Base-by-base conservation (phyloP, 2,888 invertebrate species). In the Pammene aurita region DNA sequence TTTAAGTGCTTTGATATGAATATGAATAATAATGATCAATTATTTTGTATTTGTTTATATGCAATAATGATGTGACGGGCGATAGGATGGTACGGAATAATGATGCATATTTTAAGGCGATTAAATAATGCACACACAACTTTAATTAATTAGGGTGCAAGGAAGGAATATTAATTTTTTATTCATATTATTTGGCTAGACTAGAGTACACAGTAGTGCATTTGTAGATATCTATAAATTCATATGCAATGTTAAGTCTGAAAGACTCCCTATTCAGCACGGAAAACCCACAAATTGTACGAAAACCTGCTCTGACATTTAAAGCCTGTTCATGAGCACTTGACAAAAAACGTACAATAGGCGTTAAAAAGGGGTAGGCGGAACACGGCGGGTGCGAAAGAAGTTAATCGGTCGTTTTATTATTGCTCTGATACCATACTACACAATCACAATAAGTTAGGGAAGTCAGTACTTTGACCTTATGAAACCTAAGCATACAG, bases 401-500 rank as follows among this genome's bases (percentile, higher is more conserved):
- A 78, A 83, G 85, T 86, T 87, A 90, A 89, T 89, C 85, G 87
- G 77, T 80, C 83, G 88, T 87, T 90, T 90, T 86, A 89, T 90
- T 85, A 86, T 83, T 78, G 82, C 75, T 54, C 57, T 48, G 61
- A 38, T 67, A 55, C 60, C 35, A 42, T 44, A 46, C 67, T 34
- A 35, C n/a, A 52, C 16, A 10, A 35, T 35, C 54, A 52, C 42
- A 42, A 42, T 54, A 35, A 35, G 26, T 14, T 7, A 26, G 7
- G 16, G 35, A 13, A 34, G 13, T 26, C 54, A 60, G 52, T 61
- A 44, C 38, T 14, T 54, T 35, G 7, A 52, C 41, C 4, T 61
- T 35, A 5, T 42, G 11, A 42, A 42, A 42, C 10, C 11, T 11
- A 42, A 42, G 5, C 10, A 42, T 42, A 11, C 11, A 13, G 7